Conservation (phyloP, 2,888 invertebrate species). For the Cheiracanthium punctorium region DNA sequence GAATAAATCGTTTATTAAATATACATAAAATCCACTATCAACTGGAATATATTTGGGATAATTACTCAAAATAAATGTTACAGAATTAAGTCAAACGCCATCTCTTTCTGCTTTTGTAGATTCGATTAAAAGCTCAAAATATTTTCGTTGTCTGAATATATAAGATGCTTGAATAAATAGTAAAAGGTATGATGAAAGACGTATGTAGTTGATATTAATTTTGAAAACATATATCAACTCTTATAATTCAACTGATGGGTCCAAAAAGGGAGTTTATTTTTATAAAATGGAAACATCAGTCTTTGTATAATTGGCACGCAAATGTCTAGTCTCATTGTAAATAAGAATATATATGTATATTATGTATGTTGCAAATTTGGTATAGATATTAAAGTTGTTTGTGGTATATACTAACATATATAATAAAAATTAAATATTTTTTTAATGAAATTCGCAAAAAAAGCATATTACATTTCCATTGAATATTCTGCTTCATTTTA, state of each 20-base stretch:
- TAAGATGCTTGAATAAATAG: neutral
- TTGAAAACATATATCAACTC: neutral
- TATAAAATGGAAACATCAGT: neutral
- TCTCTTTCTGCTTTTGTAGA: neutral
- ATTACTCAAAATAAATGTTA: too few species aligned
- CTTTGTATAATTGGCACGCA: neutral
- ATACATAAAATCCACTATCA: too few species aligned
- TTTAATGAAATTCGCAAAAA: too few species aligned
- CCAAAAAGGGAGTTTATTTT: constrained; percentile 11
- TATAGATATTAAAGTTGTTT: too few species aligned
- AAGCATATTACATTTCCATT: too few species aligned
- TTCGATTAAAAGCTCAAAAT: neutral
- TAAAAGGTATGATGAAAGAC: neutral
- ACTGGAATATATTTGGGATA: too few species aligned
- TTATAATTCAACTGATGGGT: neutral
- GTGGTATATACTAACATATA: too few species aligned
- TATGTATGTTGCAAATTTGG: too few species aligned
- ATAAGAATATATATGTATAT: too few species aligned
- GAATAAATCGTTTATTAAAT: too few species aligned
- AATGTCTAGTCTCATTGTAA: neutral
- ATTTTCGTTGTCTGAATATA: neutral
- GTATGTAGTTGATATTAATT: neutral
- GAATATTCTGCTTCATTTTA: too few species aligned
- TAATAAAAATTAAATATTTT: too few species aligned
- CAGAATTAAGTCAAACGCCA: neutral